A percentile compares a stretch with the other conserved stretches of the same genome.
Conservation (phyloP, 2,113 vertebrate species). For the Lasiurus borealis region DNA sequence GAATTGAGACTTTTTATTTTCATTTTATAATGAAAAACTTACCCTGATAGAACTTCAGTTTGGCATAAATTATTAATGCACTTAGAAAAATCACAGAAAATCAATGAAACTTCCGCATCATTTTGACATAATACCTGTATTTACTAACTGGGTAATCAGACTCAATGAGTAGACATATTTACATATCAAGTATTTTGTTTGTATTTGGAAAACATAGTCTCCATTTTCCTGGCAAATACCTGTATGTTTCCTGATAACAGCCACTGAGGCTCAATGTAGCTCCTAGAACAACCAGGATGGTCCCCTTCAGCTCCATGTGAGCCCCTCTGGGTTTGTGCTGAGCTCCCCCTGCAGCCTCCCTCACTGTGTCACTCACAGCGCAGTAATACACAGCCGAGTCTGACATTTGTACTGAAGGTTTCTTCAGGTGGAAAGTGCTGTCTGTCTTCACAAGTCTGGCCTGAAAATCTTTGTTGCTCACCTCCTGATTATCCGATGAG, state of each 20-base stretch:
- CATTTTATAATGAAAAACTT: background rate
- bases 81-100: background rate
- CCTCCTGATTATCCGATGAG: background rate
- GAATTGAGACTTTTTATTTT: background rate
- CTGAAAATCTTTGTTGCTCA: background rate
- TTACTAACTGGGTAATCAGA: background rate
- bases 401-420: background rate
- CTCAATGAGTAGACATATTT: background rate
- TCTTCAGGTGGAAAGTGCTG: slow-evolving; percentile 39
- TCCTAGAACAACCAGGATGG: background rate
- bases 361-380: slow-evolving; percentile 33
- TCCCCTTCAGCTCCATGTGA: background rate
- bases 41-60: background rate
- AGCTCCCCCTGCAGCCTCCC: background rate
- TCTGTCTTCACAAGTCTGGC: background rate
- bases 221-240: background rate
- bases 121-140: background rate
- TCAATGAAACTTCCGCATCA: background rate
- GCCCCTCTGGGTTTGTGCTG: background rate
- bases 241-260: background rate
- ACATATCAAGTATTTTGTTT: background rate
- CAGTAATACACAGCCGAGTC: slow-evolving; percentile 67
- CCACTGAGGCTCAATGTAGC: background rate
- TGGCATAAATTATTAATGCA: background rate
- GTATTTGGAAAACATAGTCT: background rate